These are phyloP conservation scores for Phyllopteryx taeniolatus DNA, from an alignment of 2,113 vertebrate genomes.

Conservation along the genomic window DNA sequence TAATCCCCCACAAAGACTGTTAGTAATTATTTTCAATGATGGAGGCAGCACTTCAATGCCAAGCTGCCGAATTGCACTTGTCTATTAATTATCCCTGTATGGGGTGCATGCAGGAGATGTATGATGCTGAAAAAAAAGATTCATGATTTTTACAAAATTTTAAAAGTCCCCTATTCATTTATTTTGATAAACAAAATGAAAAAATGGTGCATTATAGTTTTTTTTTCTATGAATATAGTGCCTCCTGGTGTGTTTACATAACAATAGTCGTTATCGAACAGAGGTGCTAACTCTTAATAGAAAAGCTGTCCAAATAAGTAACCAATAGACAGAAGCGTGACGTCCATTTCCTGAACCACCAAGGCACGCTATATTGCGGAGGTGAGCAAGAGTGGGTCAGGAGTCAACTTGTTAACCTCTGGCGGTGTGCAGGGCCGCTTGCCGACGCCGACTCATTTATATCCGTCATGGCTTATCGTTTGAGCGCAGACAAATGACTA, in stretches of 20 bases:
- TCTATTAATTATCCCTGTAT: no score
- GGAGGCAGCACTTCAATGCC: not conserved
- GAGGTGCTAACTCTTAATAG: not conserved
- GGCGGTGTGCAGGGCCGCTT: constrained; percentile 6
- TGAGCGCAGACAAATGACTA: constrained; percentile 36
- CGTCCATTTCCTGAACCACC: constrained; percentile 29
- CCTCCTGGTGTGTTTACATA: not conserved
- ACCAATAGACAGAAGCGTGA: constrained; percentile 19
- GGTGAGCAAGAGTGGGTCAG: constrained; percentile 36
- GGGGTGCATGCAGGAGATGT: no score
- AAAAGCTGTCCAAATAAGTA: not conserved
- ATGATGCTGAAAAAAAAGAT: no score
- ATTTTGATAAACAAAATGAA: no score
- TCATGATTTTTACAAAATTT: no score
- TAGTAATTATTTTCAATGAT: not conserved
- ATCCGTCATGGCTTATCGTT: constrained; percentile 40
- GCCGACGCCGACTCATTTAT: constrained; percentile 21
- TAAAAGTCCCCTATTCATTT: no score
- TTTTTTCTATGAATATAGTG: no score
- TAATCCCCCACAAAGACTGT: not conserved
- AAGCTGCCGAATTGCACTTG: not conserved
- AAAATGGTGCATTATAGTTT: no score
- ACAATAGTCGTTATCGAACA: constrained; percentile 21
- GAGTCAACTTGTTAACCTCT: constrained; percentile 57
- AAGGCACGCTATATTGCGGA: constrained; percentile 11